These are phyloP conservation scores for Drosophila niveifrons DNA, from an alignment of 2,888 invertebrate species.

Conservation along the genomic window DNA sequence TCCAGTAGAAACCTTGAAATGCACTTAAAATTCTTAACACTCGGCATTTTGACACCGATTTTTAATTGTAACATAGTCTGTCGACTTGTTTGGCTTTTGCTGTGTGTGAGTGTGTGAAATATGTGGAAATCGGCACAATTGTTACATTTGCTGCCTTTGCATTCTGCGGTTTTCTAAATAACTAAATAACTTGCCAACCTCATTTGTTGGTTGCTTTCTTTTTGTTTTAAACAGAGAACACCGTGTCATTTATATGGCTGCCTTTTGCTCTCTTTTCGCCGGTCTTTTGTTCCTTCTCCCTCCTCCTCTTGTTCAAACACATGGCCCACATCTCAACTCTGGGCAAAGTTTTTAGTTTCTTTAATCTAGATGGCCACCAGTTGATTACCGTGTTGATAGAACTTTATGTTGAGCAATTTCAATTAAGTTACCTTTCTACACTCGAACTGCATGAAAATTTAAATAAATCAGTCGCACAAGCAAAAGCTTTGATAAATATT, in stretches of 20 bases:
- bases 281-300: neutral
- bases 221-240: conserved; percentile 30
- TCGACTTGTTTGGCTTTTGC: conserved; percentile 53
- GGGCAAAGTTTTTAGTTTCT: conserved; percentile 39
- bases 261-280: conserved; percentile 18
- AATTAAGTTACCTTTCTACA: neutral
- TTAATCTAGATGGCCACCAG: conserved; percentile 11
- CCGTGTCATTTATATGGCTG: conserved; percentile 68
- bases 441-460: conserved; percentile 37
- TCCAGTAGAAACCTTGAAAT: conserved; percentile 67
- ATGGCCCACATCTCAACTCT: conserved; percentile 29
- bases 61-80: conserved; percentile 60
- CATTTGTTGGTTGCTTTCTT: conserved; percentile 70
- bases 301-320: neutral
- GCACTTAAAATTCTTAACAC: conserved; percentile 70
- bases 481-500: no score
- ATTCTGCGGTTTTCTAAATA: conserved; percentile 77
- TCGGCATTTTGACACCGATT: conserved; percentile 74
- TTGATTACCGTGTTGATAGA: conserved; percentile 3
- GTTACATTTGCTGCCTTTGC: conserved; percentile 57
- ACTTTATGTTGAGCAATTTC: neutral
- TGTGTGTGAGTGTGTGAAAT: conserved; percentile 2
- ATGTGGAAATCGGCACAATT: conserved; percentile 63
- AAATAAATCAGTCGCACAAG: conserved; percentile 22
- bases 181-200: conserved; percentile 66